A percentile compares a stretch with the other conserved stretches of the same genome.
Conservation (phyloP, 37 sponge, comb jelly and placozoan species). For the Chondrosia reniformis region DNA sequence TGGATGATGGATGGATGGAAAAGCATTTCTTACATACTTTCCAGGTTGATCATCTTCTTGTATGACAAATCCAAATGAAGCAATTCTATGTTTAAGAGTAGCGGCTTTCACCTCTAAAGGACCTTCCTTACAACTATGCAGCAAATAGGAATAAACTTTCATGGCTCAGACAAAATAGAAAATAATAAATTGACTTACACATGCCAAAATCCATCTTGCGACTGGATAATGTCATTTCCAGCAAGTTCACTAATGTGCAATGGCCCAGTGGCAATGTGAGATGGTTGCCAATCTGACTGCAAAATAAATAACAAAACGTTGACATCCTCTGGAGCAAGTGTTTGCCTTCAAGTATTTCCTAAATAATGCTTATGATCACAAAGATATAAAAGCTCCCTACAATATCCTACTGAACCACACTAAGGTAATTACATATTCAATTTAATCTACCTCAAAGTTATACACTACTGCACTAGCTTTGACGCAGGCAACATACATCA, state of each 20-base stretch:
- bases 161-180: neutral
- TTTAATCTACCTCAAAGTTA: too few relatives aligned
- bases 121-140: conserved; percentile 52
- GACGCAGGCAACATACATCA: too few relatives aligned
- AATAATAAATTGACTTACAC: neutral
- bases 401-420: too few relatives aligned
- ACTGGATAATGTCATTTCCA: conserved; percentile 6
- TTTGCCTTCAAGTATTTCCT: too few relatives aligned
- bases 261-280: neutral
- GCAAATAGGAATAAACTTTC: neutral
- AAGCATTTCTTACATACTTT: conserved; percentile 56
- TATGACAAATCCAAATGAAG: conserved; percentile 80
- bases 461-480: too few relatives aligned
- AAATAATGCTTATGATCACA: too few relatives aligned
- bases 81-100: conserved; percentile 69
- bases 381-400: too few relatives aligned
- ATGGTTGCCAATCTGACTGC: conserved; percentile 5
- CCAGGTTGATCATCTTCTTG: conserved; percentile 74
- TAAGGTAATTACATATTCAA: too few relatives aligned
- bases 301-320: neutral
- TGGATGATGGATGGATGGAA: neutral
- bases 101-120: conserved; percentile 61
- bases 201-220: neutral
- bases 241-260: neutral
- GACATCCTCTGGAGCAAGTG: too few relatives aligned